These are phyloP conservation scores for Gnathonemus longibarbis DNA, from an alignment of 2,113 vertebrate species.

Conservation along the genomic window DNA sequence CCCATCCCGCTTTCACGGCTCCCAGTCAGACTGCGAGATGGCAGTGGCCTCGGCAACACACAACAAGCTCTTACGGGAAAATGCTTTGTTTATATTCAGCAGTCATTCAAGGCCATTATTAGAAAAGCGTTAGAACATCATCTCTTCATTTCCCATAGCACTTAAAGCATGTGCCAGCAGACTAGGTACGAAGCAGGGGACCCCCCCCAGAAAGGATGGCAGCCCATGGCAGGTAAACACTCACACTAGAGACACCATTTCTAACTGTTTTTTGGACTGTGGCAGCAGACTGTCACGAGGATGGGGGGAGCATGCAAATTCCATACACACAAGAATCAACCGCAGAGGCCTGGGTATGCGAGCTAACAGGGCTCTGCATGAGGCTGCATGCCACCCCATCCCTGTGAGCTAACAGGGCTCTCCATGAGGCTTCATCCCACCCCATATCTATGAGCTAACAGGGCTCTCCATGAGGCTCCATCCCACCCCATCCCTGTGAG, in stretches of 20 bases:
- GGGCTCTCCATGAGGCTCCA: no score
- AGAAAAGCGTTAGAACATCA: not conserved
- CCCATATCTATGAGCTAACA: no score
- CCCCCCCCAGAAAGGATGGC: not conserved
- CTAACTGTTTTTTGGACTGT: not conserved
- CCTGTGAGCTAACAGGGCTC: not conserved
- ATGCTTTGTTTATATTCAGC: not conserved
- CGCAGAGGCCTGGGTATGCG: not conserved
- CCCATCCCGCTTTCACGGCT: not conserved
- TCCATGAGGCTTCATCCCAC: no score
- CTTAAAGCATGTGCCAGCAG: not conserved
- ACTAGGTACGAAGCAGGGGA: not conserved
- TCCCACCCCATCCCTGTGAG: not conserved
- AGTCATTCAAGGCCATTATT: not conserved
- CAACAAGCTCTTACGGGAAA: not conserved
- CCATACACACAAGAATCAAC: not conserved
- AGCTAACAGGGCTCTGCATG: not conserved
- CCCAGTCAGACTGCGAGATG: not conserved
- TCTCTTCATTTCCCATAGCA: not conserved
- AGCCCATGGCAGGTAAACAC: not conserved
- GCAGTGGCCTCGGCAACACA: not conserved
- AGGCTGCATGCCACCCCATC: no score
- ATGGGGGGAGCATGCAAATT: not conserved
- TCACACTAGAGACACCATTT: not conserved
- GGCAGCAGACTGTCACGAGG: not conserved